Base-by-base conservation (phyloP, 2,888 invertebrate genomes). In the Iphiclides podalirius region DNA sequence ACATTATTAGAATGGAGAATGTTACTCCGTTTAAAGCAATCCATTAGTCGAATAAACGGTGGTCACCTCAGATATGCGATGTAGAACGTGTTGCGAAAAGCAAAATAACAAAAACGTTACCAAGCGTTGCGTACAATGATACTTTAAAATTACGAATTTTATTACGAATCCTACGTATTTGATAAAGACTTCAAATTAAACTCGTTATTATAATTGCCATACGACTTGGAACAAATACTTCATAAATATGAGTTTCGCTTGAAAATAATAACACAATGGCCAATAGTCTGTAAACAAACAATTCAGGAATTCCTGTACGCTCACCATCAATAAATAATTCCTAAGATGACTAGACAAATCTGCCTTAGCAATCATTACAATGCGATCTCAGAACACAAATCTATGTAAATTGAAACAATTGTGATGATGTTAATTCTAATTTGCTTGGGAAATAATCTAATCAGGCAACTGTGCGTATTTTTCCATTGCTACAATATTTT, bases 301-400 rank as follows among this genome's bases (percentile, higher is more conserved):
- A 47, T 41, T 20, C 20, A 36, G 36, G 41, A 37, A 41, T 36
- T 47, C 12, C 17, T 31, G 16, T 31, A 13, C 20, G 43, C 43
- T 43, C 28, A 38, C 48, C 37, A 43, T 43, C 13, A 13, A 43
- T 48, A 38, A 43, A 43, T 43, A 23, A 48, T 43, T 48, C 37
- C 6, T 12, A n/a, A 6, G 38, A 8, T 23, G 23, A 17, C 38
- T 20, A 8, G 23, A 23, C 20, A 13, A 38, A 38, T 44, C 8
- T 34, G 11, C 14, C 12, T 43, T 3, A 23, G 31, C 41, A 41
- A 31, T 20, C 20, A 43, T 43, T 43, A 12, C 43, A 48, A 48
- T 42, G 23, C 33, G n/a, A 43, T 38, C 37, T 37, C 20, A 23
- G 34, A 39, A 38, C 13, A 49, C 38, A 44, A 44, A 48, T 48